phyloP scores from a whole-genome alignment of 64 coral and sea anemone species.

The Orbicella faveolata region DNA sequence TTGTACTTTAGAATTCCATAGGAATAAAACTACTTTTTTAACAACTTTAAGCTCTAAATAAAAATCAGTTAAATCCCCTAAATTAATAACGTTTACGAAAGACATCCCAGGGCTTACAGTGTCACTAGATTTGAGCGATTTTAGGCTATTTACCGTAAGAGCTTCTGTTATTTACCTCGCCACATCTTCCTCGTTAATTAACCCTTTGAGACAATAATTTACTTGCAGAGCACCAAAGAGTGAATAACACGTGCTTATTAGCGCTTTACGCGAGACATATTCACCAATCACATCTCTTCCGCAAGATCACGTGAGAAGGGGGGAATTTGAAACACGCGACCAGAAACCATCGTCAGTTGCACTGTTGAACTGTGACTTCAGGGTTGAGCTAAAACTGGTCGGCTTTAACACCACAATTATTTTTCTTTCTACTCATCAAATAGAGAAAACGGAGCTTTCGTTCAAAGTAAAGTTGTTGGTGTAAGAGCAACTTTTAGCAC shows the following conservation, averaged over 20 bases:
- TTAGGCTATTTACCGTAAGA: too few relatives aligned
- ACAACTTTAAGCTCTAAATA: too few relatives aligned
- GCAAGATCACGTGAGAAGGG: background rate
- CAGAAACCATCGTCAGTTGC: background rate
- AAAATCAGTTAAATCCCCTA: too few relatives aligned
- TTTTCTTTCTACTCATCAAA: background rate
- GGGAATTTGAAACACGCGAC: slow-evolving; percentile 34
- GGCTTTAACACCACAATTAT: background rate
- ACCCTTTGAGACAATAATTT: too few relatives aligned
- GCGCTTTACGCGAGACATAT: background rate
- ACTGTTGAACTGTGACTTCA: too few relatives aligned
- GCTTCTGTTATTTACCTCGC: too few relatives aligned
- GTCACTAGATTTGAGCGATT: too few relatives aligned
- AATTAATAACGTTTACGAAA: too few relatives aligned
- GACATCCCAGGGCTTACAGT: too few relatives aligned
- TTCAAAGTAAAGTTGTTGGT: background rate
- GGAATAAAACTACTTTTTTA: too few relatives aligned
- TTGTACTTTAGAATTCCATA: too few relatives aligned
- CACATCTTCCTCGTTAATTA: too few relatives aligned
- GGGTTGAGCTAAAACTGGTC: background rate
- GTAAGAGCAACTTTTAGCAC: background rate
- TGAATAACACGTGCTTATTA: background rate
- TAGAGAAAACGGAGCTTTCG: background rate
- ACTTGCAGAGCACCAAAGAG: background rate
- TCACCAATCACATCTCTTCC: slow-evolving; percentile 12